Base-by-base conservation (phyloP, 2,888 invertebrate genomes). In the Ophioninae sp. region DNA sequence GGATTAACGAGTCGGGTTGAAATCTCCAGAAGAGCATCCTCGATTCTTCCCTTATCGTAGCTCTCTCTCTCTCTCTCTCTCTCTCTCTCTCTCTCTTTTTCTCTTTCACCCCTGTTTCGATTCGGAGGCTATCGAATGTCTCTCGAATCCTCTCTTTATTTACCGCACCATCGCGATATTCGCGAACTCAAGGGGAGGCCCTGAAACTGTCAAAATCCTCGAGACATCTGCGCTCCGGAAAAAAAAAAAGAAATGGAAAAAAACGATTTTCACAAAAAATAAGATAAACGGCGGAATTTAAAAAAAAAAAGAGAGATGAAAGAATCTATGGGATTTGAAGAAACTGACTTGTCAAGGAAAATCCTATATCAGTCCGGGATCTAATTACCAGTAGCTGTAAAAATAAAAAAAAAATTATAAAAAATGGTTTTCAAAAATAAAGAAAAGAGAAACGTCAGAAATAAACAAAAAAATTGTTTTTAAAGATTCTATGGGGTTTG, bases 1-100 rank as follows among this genome's bases (percentile, higher is more conserved):
- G 74, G 83, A 90, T 89, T 91, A 90, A 90, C 91, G 91, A 91
- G 90, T 91, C 90, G 86, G 88, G 85, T 88, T 88, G 88, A 86
- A 81, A 79, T 76, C 72, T 80, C 67, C 23, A 62, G 17, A 21
- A 10, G 61, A 77, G 62, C 86, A 85, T 83, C 82, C 85, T 77
- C 86, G 76, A 83, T 85, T 84, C 86, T 83, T 76, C 81, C 81
- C 76, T 84, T 83, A 83, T 86, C 77, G 67, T 37, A 23, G 56
- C 82, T 76, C 84, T 73, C 62, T 30, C 64, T 62, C 70, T 37
- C 61, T 50, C n/a, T 30, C 82, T 44, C 61, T 70, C 44, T 69
- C 37, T 65, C 44, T 20, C 72, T 62, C 74, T 79, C 81, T 69
- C 72, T 69, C 61, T 83, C 85, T 81, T 74, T 81, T 80, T 81